Conservation (phyloP, 1,140 invertebrate species). For the Scaptomyza graminum region DNA sequence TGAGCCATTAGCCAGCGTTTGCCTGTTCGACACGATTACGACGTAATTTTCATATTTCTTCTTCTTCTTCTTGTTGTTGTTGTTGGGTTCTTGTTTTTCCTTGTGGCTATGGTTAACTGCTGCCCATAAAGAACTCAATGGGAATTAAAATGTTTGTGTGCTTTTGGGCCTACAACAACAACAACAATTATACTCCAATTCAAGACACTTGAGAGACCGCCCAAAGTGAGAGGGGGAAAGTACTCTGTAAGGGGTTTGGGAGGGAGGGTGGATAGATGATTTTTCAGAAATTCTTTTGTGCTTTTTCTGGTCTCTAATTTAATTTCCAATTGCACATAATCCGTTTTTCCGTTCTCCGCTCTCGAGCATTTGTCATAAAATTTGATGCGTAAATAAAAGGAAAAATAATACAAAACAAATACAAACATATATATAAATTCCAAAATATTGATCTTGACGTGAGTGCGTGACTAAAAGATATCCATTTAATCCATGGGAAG, state of each 20-base stretch:
- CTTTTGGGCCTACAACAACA: conserved; percentile 46
- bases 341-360: conserved; percentile 57
- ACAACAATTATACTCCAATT: conserved; percentile 5
- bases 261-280: neutral
- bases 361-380: conserved; percentile 73
- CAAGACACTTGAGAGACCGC: conserved; percentile 48
- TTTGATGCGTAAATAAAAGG: conserved; percentile 75
- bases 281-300: conserved; percentile 32
- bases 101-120: conserved; percentile 18
- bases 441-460: neutral
- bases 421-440: neutral
- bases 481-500: no score
- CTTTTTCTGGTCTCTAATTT: conserved; percentile 59
- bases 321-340: conserved; percentile 81
- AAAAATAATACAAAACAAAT: conserved; percentile 37
- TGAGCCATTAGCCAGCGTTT: conserved; percentile 46
- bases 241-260: neutral
- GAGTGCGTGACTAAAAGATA: neutral
- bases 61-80: neutral
- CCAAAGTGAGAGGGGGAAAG: neutral
- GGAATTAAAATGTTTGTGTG: conserved; percentile 79
- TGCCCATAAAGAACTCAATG: conserved; percentile 68
- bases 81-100: neutral
- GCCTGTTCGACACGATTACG: conserved; percentile 69
- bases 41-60: conserved; percentile 56